Percentiles rank a stretch among this genome's conserved stretches.
Conservation (phyloP, 2,113 vertebrate genomes). For the Scortum barcoo region DNA sequence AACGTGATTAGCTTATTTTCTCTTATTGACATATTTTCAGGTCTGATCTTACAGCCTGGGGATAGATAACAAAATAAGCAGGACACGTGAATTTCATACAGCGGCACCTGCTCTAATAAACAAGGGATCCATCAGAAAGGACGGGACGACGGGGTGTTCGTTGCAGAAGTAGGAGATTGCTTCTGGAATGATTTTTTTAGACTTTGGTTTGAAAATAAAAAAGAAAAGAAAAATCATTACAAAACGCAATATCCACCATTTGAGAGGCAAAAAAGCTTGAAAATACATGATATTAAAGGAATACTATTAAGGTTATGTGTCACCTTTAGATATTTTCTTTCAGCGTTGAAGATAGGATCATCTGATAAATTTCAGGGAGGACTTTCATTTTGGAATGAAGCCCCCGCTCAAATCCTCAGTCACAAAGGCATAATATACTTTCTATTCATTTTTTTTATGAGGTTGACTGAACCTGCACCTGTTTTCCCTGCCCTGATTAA, state of each 20-base stretch:
- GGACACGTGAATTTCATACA: conserved; percentile 32
- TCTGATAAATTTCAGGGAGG: conserved; percentile 37
- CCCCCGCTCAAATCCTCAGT: neutral
- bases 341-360: conserved; percentile 26
- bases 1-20: conserved; percentile 41
- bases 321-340: conserved; percentile 38
- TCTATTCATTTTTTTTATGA: neutral
- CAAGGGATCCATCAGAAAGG: conserved; percentile 45
- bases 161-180: conserved; percentile 32
- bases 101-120: conserved; percentile 53
- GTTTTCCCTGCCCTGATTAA: neutral
- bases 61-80: conserved; percentile 42
- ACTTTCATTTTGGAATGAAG: conserved; percentile 46
- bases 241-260: conserved; percentile 35
- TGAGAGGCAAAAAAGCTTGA: conserved; percentile 19
- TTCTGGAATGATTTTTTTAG: conserved; percentile 33
- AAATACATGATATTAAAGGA: conserved; percentile 40
- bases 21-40: conserved; percentile 21
- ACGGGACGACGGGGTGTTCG: conserved; percentile 19
- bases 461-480: neutral
- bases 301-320: conserved; percentile 34
- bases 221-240: conserved; percentile 12
- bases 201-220: neutral
- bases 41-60: conserved; percentile 25
- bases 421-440: neutral